These are phyloP conservation scores for Caenorhabditis sulstoni DNA, from an alignment of 2,888 invertebrate genomes.

Conservation along the genomic window DNA sequence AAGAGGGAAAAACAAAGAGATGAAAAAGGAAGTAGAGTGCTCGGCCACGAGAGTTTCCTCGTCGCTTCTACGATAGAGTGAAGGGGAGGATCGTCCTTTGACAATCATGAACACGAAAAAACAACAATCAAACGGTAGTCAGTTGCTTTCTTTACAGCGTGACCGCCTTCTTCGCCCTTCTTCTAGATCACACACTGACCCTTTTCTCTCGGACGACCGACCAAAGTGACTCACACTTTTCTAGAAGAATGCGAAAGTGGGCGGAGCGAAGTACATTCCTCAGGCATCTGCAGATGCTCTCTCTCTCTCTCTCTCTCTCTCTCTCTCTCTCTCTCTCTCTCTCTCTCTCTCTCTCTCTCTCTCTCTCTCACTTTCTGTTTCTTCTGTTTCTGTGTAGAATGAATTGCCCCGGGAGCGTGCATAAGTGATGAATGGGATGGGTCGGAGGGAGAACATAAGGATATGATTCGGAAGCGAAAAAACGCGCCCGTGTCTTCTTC, in stretches of 20 bases:
- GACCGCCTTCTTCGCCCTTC: background rate
- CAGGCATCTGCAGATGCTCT: too few species aligned
- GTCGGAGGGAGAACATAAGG: slow-evolving; percentile 32
- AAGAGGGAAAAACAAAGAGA: too few species aligned
- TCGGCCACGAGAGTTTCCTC: too few species aligned
- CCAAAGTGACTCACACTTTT: slow-evolving; percentile 10
- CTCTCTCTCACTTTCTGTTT: slow-evolving; percentile 1
- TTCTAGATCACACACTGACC: slow-evolving; percentile 1
- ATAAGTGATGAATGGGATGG: slow-evolving; percentile 49
- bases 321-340: too few species aligned
- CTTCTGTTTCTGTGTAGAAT: background rate
- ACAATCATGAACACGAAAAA: slow-evolving; percentile 22
- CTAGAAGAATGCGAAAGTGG: background rate
- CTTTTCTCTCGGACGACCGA: background rate
- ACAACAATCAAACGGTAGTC: slow-evolving; percentile 12
- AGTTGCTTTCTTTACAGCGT: slow-evolving; percentile 26
- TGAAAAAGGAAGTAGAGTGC: too few species aligned
- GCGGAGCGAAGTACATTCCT: too few species aligned
- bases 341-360: too few species aligned
- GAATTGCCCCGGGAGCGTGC: background rate
- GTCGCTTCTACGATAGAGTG: too few species aligned
- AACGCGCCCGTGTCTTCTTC: slow-evolving; percentile 25
- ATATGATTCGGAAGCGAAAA: slow-evolving; percentile 33
- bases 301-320: too few species aligned
- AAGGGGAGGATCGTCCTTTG: too few species aligned